Evolutionary conservation across 2,888 invertebrate species (phyloP), one percentile per base, ranked within the genome.

Genomic region (Aporophyla nigra): DNA sequence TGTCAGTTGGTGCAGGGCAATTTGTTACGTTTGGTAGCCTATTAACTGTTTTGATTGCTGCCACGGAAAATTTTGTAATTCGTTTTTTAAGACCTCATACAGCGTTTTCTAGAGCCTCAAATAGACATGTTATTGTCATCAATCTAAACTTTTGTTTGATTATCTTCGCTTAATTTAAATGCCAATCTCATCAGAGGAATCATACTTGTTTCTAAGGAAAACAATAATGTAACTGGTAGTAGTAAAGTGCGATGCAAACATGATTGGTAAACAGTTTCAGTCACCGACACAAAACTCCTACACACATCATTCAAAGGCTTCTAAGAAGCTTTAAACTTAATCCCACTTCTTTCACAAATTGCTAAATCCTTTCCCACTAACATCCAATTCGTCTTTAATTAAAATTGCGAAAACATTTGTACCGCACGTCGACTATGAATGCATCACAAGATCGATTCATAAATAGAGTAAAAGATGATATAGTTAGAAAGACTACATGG

Each of bases 1-100:
- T 74, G 75, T 74, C 56, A 74, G 74, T 54, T 49, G 53, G 61
- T 65, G 66, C 27, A 33, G 27, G 46, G 51, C 54, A 80, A 62
- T 69, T 19, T 46, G 58, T 83, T 75, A 46, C 16, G 24, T 66
- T 62, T 54, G n/a, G 49, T 27, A 46, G 54, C 4, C 12, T 58
- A 79, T 74, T 58, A 71, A 33, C 33, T 46, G 59, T 27, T 71
- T 54, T 61, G 16, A 78, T 71, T 49, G 54, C 27, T 56, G 33
- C 16, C 46, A 33, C 10, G 59, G 33, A 27, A 1, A n/a, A 43
- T 46, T n/a, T 58, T 46, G 63, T 40, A 53, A 71, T 51, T 19
- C 6, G 7, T 51, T 51, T 51, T 51, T 2, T 51, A 33, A 21
- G 5, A 33, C 21, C 0, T 33, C 10, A 10, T 21, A 16, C 5